Base-by-base conservation (phyloP, 1,140 invertebrate genomes). In the Brachionus rotundiformis region DNA sequence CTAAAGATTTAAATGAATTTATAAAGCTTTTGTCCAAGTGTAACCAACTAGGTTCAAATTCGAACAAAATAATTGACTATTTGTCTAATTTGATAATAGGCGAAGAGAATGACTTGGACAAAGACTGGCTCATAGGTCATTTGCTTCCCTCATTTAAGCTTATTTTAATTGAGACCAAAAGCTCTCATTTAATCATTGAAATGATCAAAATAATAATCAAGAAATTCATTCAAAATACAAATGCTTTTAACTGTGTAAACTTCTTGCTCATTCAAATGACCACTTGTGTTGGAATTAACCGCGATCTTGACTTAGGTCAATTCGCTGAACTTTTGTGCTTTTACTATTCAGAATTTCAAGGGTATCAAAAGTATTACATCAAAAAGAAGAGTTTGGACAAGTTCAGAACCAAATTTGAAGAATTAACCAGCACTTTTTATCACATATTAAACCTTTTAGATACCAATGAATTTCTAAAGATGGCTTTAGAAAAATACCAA, bases 331-430 rank as follows among this genome's bases (percentile, higher is more conserved):
- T 68, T 13, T 19, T 68, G 16, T 23, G n/a, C 0, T 68, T 68
- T 33, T 68, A 68, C 36, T 23, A 68, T 36, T 8, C 29, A 36
- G 29, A 68, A 39, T 3, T 68, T 36, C 63, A 68, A 23, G 1
- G 33, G 16, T 19, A 68, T 68, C 63, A 68, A 68, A 68, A 68
- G 33, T 68, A 31, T 68, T 68, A 36, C 23, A 68, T 68, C 0
- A 68, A 68, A 29, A 68, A 68, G 36, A 68, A 68, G 16, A 68
- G 36, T 68, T 36, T 68, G 29, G 29, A 36, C n/a, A 33, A 68
- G 19, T 68, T 68, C 7, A 68, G 19, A 19, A 2, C 27, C 8
- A 68, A 68, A 36, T 33, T 13, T 8, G 8, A 19, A 3, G 63
- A 68, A 8, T 36, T 68, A 2, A 36, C 29, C 1, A 3, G 0